Conservation (phyloP, 2,113 vertebrate species). For the Odobenus rosmarus region DNA sequence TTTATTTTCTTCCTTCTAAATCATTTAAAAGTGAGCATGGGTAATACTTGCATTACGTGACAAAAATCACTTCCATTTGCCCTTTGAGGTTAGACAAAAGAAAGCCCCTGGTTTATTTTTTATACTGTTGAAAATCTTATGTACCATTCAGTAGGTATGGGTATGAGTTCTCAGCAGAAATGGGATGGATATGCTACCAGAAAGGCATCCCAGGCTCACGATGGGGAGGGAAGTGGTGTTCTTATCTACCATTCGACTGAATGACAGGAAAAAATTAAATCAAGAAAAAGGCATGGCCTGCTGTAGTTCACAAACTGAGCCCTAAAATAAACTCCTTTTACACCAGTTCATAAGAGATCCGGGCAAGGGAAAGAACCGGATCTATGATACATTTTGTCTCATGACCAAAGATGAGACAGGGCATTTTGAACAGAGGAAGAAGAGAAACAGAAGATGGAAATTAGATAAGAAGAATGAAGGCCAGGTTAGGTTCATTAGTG, state of each 20-base stretch:
- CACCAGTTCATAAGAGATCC: not conserved
- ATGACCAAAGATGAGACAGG: slow-evolving; percentile 24
- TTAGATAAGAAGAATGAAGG: not conserved
- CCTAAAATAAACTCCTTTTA: not conserved
- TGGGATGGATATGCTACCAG: not conserved
- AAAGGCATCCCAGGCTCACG: not conserved
- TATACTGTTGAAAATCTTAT: not conserved
- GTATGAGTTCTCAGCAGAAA: not conserved
- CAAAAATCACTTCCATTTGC: slow-evolving; percentile 13
- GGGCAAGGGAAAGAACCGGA: not conserved
- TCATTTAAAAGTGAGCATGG: not conserved
- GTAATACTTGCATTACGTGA: slow-evolving; percentile 13
- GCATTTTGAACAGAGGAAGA: slow-evolving; percentile 5
- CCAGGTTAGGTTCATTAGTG: not conserved
- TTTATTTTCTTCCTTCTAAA: slow-evolving; percentile 11
- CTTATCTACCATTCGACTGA: not conserved
- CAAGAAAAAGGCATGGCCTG: not conserved
- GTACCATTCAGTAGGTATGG: too few species aligned
- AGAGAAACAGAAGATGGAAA: not conserved
- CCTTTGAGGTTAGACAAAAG: slow-evolving; percentile 40
- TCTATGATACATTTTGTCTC: not conserved
- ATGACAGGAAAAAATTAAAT: not conserved
- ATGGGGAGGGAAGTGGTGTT: not conserved
- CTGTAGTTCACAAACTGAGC: not conserved
- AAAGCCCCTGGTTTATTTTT: slow-evolving; percentile 15